These are phyloP conservation scores for Peromyscus eremicus DNA, from an alignment of 2,797 vertebrate genomes.

Conservation along the genomic window DNA sequence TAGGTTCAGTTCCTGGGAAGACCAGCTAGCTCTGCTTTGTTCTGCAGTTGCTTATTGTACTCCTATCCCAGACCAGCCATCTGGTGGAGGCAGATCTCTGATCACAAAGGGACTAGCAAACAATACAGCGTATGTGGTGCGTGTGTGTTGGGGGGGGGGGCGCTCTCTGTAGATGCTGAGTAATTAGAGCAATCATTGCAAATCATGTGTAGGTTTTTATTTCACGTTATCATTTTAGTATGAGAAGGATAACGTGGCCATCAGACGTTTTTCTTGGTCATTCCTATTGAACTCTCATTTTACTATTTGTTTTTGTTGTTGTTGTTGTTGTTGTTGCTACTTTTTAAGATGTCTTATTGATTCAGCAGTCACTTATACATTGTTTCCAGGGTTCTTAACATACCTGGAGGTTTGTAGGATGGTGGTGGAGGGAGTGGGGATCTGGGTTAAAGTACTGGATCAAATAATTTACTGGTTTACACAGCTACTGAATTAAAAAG, in stretches of 20 bases:
- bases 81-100: constrained; percentile 66
- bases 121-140: constrained; percentile 1
- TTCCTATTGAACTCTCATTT: constrained; percentile 32
- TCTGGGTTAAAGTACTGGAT: neutral
- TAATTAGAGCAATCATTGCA: constrained; percentile 55
- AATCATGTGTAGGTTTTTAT: neutral
- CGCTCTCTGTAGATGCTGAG: neutral
- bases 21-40: constrained; percentile 78
- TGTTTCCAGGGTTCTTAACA: neutral
- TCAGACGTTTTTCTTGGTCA: neutral
- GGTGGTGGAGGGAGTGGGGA: neutral
- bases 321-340: neutral
- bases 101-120: constrained; percentile 71
- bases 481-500: constrained; percentile 31
- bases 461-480: neutral
- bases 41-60: constrained; percentile 56
- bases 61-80: constrained; percentile 73
- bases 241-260: neutral
- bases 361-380: neutral
- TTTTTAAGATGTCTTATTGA: constrained; percentile 1
- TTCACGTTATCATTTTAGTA: constrained; percentile 20
- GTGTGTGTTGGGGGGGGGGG: neutral
- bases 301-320: neutral
- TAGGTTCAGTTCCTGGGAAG: constrained; percentile 69
- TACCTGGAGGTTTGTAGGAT: neutral